Evolutionary conservation across 2,888 invertebrate genomes (phyloP).

Genomic region (Oscheius sp.): DNA sequence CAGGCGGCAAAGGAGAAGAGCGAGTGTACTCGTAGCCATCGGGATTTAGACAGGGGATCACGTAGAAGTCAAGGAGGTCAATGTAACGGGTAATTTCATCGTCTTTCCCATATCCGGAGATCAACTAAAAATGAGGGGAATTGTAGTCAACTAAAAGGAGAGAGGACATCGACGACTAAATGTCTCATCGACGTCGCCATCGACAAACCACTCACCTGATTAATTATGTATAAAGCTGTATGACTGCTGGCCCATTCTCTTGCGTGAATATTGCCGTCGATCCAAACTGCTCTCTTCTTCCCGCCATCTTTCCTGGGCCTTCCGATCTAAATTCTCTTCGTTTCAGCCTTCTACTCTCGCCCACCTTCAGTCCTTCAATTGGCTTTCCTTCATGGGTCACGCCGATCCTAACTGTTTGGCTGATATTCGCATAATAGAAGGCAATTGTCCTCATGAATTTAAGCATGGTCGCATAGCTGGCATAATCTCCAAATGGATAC

Average conservation of each 20-base stretch:
- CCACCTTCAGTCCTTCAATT: constrained; percentile 70
- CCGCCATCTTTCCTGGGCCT: constrained; percentile 46
- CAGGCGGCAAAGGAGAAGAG: constrained; percentile 63
- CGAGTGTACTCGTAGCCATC: constrained; percentile 72
- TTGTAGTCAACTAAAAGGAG: too few relatives aligned
- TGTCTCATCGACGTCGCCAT: too few relatives aligned
- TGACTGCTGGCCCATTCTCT: constrained; percentile 73
- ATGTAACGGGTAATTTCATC: constrained; percentile 64
- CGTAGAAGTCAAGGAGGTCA: constrained; percentile 67
- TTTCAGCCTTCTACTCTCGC: background rate
- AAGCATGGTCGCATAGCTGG: constrained; percentile 69
- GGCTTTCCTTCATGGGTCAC: constrained; percentile 70
- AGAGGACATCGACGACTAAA: too few relatives aligned
- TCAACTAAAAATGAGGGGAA: constrained; percentile 52
- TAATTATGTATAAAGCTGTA: constrained; percentile 72
- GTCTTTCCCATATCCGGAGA: constrained; percentile 68
- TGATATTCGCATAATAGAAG: constrained; percentile 70
- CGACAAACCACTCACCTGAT: constrained; percentile 64
- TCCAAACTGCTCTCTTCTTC: constrained; percentile 69
- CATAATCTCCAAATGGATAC: constrained; percentile 69
- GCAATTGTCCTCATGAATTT: constrained; percentile 66
- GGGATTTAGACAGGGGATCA: constrained; percentile 72
- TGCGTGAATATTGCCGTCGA: constrained; percentile 74
- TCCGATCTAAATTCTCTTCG: constrained; percentile 54
- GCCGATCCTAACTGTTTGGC: constrained; percentile 68